Base-by-base conservation (phyloP, 2,113 vertebrate species). In the Lophura nycthemera region DNA sequence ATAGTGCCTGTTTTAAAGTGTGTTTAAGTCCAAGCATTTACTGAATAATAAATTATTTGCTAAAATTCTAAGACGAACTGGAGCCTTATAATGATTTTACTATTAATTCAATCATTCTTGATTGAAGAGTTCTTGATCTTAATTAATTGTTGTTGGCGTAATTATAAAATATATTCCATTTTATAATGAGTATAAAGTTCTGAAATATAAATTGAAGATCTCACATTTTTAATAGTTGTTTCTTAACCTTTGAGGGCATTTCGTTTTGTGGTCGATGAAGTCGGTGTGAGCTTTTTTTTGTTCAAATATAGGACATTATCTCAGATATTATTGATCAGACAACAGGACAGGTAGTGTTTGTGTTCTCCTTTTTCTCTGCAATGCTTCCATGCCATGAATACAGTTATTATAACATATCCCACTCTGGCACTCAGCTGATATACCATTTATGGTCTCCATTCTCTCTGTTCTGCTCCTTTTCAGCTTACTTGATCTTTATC, bases 161-260 rank as follows among this genome's bases (percentile, higher is more conserved):
- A 93, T 95, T 94, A 88, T 94, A 78, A 93, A 90, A 78, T 64
- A 83, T 45, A 32, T 71, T 91, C 50, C 4, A 4, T 76, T 97
- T 95, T 95, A 97, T 69, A 96, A 92, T 40, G 48, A 67, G 42
- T 47, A 92, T 96, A 95, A 96, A 95, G 87, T 94, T 88, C 83
- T 91, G 86, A 96, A 95, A 91, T 95, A 94, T 89, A 96, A 95
- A 90, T 95, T 96, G 88, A 96, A 96, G 84, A 78, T 34, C 75
- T 96, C 59, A 83, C 90, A 60, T 93, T 89, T 95, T 96, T 94
- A 92, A 88, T 72, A 88, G 72, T 47, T 86, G 29, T 88, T 91
- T 90, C 82, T 96, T 94, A 92, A 93, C 81, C 88, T 95, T 82
- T 79, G 59, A 72, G 79, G 59, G 75, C 13, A 43, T 83, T 87